phyloP scores from a whole-genome alignment of 2,888 invertebrate genomes.

The Megamerina dolium region DNA sequence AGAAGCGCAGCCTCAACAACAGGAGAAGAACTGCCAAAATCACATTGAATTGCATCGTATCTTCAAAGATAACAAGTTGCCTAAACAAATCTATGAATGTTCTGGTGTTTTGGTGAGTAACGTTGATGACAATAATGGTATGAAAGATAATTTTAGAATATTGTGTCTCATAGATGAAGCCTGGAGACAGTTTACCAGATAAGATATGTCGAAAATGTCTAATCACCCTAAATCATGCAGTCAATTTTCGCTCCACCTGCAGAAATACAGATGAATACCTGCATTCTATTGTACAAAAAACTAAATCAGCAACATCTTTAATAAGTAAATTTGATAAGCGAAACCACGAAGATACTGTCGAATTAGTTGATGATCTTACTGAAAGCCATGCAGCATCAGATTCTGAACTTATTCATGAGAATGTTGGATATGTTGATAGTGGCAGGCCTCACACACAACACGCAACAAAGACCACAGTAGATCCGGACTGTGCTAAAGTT shows the following conservation, averaged over 20 bases:
- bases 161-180: constrained; percentile 32
- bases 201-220: constrained; percentile 32
- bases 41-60: constrained; percentile 22
- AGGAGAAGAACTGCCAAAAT: constrained; percentile 2
- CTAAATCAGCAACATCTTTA: constrained; percentile 22
- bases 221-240: constrained; percentile 17
- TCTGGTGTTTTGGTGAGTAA: constrained; percentile 24
- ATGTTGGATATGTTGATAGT: too few relatives aligned
- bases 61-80: constrained; percentile 21
- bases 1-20: constrained; percentile 17
- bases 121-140: not conserved
- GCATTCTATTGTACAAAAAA: constrained; percentile 19
- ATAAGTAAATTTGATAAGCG: constrained; percentile 17
- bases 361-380: constrained; percentile 9
- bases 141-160: too few relatives aligned
- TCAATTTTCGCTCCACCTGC: constrained; percentile 21
- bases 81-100: constrained; percentile 24
- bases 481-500: too few relatives aligned
- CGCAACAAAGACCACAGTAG: too few relatives aligned
- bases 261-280: constrained; percentile 20
- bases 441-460: too few relatives aligned
- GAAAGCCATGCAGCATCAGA: too few relatives aligned
- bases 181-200: constrained; percentile 35
- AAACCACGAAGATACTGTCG: constrained; percentile 8
- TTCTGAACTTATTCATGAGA: constrained; percentile 4